Evolutionary conservation across 2,113 vertebrate genomes (phyloP), one percentile per base, ranked within the genome.

Genomic region (Synchiropus splendidus): DNA sequence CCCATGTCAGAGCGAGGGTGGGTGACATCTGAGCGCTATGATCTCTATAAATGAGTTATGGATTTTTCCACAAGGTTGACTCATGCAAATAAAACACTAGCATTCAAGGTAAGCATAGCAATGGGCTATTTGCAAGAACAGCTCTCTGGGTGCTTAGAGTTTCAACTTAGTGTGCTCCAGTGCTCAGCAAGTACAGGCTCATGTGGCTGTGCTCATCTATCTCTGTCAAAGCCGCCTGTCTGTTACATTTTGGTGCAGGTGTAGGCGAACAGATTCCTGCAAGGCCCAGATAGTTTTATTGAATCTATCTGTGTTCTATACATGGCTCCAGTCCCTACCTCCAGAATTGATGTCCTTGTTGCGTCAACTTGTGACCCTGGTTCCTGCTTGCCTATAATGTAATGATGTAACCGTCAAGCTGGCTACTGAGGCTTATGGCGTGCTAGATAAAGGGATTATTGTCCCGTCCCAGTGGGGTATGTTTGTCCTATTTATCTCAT

Each of bases 351-450:
- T 3, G 0, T 53, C 38, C 33, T 36, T 10, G 44, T 61, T 58
- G 56, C 51, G 43, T 53, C 30, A 60, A 36, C 15, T 34, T 12
- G 33, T 42, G 39, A 54, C 55, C 62, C 35, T 6, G 4, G 8
- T 27, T 27, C 12, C 54, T 31, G 44, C 33, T 38, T 39, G 31
- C 49, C 41, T 51, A 36, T 45, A 60, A 59, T 27, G 64, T 62
- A 66, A 72, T 82, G 64, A 78, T 71, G 73, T 79, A 80, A 83
- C 71, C 66, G 72, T 68, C 80, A 79, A 77, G 44, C 74, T 45
- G 48, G 51, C 61, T 63, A 54, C 52, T 74, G 52, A 58, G 57
- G 69, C 54, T 73, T 58, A 61, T 45, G 31, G 45, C 51, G 40
- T 57, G 56, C 49, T 49, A 72, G 51, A 81, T 77, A 79, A 82